Evolutionary conservation across 2,888 invertebrate genomes (phyloP).

Genomic region (Clusia tigrina): DNA sequence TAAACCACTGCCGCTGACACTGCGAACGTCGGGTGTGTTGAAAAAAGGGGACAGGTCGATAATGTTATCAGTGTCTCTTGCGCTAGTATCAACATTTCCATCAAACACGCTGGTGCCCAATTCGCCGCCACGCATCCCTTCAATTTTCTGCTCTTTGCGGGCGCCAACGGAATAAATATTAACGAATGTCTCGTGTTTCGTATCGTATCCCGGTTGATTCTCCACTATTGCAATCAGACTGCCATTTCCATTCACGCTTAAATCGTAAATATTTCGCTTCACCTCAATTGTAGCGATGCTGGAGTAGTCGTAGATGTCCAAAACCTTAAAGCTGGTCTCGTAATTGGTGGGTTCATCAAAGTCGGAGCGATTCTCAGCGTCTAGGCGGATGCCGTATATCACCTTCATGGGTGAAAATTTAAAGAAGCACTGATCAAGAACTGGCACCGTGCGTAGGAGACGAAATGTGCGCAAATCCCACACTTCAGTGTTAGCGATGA

Average conservation of each 20-base stretch:
- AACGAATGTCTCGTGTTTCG: constrained; percentile 88
- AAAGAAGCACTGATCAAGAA: constrained; percentile 87
- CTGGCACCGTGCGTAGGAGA: constrained; percentile 90
- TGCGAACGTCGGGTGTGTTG: constrained; percentile 38
- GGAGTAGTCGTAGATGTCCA: constrained; percentile 93
- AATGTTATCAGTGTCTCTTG: constrained; percentile 12
- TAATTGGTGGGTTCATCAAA: constrained; percentile 78
- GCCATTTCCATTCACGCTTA: constrained; percentile 84
- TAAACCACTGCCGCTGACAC: constrained; percentile 42
- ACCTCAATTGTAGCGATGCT: constrained; percentile 96
- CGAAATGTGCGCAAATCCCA: constrained; percentile 98
- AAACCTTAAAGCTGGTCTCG: constrained; percentile 92
- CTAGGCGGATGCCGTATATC: constrained; percentile 85
- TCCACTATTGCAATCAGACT: constrained; percentile 91
- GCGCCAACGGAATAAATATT: constrained; percentile 93
- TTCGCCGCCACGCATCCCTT: constrained; percentile 69
- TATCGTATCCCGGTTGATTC: constrained; percentile 83
- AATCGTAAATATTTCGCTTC: constrained; percentile 85
- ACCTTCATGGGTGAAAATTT: constrained; percentile 87
- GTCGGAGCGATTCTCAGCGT: constrained; percentile 75
- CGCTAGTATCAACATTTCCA: constrained; percentile 24
- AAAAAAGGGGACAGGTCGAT: too few relatives aligned
- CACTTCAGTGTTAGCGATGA: constrained; percentile 97
- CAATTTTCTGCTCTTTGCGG: constrained; percentile 86
- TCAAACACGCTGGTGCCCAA: constrained; percentile 29